Evolutionary conservation across 2,113 vertebrate genomes (phyloP).

Genomic region (Bothrops jararaca): DNA sequence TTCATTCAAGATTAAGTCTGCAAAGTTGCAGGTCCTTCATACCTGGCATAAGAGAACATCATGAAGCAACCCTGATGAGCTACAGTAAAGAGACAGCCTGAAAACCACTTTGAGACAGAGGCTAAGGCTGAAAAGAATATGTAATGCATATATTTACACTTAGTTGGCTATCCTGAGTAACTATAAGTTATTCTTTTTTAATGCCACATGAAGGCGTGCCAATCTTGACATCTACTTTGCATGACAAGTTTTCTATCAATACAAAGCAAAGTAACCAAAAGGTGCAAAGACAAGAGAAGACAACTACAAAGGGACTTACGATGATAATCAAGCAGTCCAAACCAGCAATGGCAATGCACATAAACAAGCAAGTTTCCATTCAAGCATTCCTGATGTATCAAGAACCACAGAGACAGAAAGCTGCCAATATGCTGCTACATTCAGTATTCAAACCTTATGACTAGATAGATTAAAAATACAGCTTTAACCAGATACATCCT

Average conservation of each 20-base stretch:
- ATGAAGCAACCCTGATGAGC: not conserved
- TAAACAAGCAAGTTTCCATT: not conserved
- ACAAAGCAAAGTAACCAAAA: not conserved
- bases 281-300: not conserved
- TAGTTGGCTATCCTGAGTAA: not conserved
- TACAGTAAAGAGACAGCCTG: not conserved
- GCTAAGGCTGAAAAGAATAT: not conserved
- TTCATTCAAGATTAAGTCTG: not conserved
- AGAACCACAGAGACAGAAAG: not conserved
- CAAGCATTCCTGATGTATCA: not conserved
- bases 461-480: not conserved
- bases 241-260: not conserved
- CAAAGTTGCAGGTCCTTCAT: not conserved
- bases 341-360: not conserved
- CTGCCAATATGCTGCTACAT: not conserved
- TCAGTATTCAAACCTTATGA: not conserved
- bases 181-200: not conserved
- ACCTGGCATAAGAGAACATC: not conserved
- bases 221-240: not conserved
- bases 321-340: not conserved
- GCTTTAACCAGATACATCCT: not conserved
- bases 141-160: not conserved
- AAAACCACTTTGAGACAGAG: not conserved
- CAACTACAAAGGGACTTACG: not conserved
- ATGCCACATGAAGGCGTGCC: not conserved